Percentiles rank a stretch among this genome's conserved stretches.
Conservation (phyloP, 2,888 invertebrate species). For the Encarsia formosa region DNA sequence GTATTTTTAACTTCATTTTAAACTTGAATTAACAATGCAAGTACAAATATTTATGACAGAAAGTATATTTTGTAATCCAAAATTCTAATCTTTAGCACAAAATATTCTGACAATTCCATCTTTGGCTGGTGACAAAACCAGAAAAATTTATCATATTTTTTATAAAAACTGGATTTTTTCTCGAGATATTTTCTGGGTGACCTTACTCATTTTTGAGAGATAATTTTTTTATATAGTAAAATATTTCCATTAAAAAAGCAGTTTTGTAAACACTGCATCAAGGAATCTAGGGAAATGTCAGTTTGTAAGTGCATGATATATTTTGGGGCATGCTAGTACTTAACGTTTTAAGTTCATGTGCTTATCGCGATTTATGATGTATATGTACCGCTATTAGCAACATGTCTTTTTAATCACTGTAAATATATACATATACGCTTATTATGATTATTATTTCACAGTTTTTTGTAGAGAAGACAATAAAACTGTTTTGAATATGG, state of each 20-base stretch:
- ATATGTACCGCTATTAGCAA: slow-evolving; percentile 17
- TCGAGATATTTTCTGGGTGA: no score
- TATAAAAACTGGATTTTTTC: no score
- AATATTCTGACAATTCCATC: slow-evolving; percentile 1
- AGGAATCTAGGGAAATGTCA: slow-evolving; percentile 9
- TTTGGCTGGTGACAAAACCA: no score
- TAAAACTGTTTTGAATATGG: slow-evolving; percentile 24
- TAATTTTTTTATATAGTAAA: no score
- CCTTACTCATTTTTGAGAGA: no score
- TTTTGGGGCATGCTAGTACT: slow-evolving; percentile 25
- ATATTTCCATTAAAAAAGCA: no score
- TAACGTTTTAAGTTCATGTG: slow-evolving; percentile 19
- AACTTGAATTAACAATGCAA: no score
- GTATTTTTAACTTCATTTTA: no score
- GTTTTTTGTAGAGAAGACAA: slow-evolving; percentile 24
- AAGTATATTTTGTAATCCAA: slow-evolving; percentile 18
- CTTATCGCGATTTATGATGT: slow-evolving; percentile 20
- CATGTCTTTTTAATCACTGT: slow-evolving; percentile 20
- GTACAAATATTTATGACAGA: no score
- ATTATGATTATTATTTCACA: slow-evolving; percentile 10
- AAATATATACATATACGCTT: slow-evolving; percentile 12
- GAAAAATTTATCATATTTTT: no score
- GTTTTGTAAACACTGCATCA: no score
- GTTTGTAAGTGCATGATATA: slow-evolving; percentile 25
- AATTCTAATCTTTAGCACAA: slow-evolving; percentile 5